Evolutionary conservation across 2,888 invertebrate genomes (phyloP), one percentile per base, ranked within the genome.

Genomic region (Aphelenchoides bicaudatus): DNA sequence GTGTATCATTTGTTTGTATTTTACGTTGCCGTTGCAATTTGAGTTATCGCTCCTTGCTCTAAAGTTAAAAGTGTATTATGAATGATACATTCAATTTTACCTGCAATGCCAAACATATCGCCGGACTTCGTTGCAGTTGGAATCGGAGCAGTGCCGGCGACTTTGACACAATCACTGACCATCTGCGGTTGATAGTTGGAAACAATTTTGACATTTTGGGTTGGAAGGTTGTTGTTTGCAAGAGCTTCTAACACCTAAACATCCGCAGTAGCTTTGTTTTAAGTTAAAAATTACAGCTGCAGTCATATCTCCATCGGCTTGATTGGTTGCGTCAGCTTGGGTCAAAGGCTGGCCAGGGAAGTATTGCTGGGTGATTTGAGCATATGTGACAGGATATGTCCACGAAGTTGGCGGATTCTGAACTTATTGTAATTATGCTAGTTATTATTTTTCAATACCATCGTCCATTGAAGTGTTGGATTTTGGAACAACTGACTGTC

Each of bases 251-350:
- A 16, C 13, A 28, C 28, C 52, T 51, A 34, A 34, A 51, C n/a
- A 8, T 19, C 3, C 2, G 38, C n/a, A 46, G n/a, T 19, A 2
- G 31, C 23, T 46, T 46, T 1, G 3, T n/a, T 2, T 2, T 16
- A n/a, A 19, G 1, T 19, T 19, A 2, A 2, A 1, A n/a, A 39
- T 53, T 46, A 53, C 53, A 5, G 53, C 53, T 28, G 53, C 53
- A n/a, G 28, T 27, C n/a, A 53, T 50, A 21, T 53, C 53, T n/a
- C 53, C 53, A 13, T 53, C n/a, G 13, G 51, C 53, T 16, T 52
- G 51, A 10, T n/a, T 53, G 16, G 21, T 16, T 2, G 53, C 53
- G 13, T 53, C 52, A n/a, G 21, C 27, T 52, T 53, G 53, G 3
- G 27, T 23, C 8, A 53, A 28, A n/a, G 53, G 53, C 19, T 53